These are phyloP conservation scores for Drosophila kikkawai DNA, from an alignment of 1,140 invertebrate species.

Conservation along the genomic window DNA sequence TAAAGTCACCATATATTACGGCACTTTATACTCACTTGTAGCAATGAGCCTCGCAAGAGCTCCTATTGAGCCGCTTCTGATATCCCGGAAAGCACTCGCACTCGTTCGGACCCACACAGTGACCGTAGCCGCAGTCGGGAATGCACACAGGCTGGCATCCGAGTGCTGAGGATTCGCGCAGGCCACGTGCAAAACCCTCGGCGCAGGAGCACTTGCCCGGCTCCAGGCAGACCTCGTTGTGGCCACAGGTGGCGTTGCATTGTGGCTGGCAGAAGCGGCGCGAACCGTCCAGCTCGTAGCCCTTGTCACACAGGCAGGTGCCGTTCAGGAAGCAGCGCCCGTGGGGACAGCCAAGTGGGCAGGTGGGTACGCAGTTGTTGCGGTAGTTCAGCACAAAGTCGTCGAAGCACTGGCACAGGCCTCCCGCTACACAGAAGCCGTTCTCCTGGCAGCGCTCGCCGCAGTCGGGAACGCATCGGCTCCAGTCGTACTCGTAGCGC, in stretches of 20 bases:
- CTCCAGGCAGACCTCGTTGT: slow-evolving; percentile 86
- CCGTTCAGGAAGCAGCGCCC: slow-evolving; percentile 84
- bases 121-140: slow-evolving; percentile 87
- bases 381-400: slow-evolving; percentile 86
- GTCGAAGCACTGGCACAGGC: slow-evolving; percentile 87
- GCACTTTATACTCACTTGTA: slow-evolving; percentile 62
- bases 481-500: slow-evolving; percentile 86
- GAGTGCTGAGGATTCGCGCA: slow-evolving; percentile 62
- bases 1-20: neutral
- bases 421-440: slow-evolving; percentile 87
- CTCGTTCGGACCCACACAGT: slow-evolving; percentile 87
- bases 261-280: slow-evolving; percentile 86
- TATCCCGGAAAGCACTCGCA: slow-evolving; percentile 87
- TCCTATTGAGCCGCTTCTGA: slow-evolving; percentile 60
- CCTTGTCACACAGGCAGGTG: slow-evolving; percentile 87
- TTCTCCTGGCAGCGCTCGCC: slow-evolving; percentile 86
- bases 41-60: slow-evolving; percentile 63
- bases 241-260: slow-evolving; percentile 74
- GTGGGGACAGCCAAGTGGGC: slow-evolving; percentile 82
- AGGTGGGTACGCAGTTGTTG: slow-evolving; percentile 78
- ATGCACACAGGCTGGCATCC: slow-evolving; percentile 81
- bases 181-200: slow-evolving; percentile 86
- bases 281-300: slow-evolving; percentile 87
- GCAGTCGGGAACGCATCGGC: slow-evolving; percentile 87
- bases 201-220: slow-evolving; percentile 88